Conservation (phyloP, 2,888 invertebrate genomes). For the Tenthredo distinguenda region DNA sequence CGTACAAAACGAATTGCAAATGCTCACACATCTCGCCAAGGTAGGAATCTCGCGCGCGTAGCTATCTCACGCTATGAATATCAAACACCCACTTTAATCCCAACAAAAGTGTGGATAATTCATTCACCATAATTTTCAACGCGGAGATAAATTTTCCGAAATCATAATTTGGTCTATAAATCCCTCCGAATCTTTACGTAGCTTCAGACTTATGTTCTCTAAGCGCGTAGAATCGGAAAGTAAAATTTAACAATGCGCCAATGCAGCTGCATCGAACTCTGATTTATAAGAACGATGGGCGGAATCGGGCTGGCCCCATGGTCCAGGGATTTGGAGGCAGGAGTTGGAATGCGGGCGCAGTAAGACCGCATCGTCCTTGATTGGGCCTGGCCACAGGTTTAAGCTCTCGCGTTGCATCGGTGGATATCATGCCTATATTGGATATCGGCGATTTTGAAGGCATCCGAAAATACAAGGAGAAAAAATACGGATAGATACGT, state of each 20-base stretch:
- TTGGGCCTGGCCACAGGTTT: slow-evolving; percentile 64
- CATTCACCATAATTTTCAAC: neutral
- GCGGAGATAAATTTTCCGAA: neutral
- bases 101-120: neutral
- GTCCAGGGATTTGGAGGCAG: slow-evolving; percentile 68
- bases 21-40: neutral
- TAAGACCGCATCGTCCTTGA: slow-evolving; percentile 67
- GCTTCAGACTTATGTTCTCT: neutral
- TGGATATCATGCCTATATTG: neutral
- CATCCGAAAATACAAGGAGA: neutral
- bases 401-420: neutral
- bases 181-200: neutral
- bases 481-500: neutral
- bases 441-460: neutral
- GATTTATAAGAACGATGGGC: slow-evolving; percentile 46
- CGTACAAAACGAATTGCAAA: slow-evolving; percentile 25
- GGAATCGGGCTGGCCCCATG: slow-evolving; percentile 41
- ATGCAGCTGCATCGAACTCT: slow-evolving; percentile 35
- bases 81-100: neutral
- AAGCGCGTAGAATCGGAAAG: neutral
- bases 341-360: slow-evolving; percentile 74
- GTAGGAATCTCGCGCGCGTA: neutral
- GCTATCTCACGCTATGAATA: neutral
- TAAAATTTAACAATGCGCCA: slow-evolving; percentile 10
- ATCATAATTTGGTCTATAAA: neutral